phyloP scores from a whole-genome alignment of 1,140 invertebrate genomes.

The Chionoecetes opilio region DNA sequence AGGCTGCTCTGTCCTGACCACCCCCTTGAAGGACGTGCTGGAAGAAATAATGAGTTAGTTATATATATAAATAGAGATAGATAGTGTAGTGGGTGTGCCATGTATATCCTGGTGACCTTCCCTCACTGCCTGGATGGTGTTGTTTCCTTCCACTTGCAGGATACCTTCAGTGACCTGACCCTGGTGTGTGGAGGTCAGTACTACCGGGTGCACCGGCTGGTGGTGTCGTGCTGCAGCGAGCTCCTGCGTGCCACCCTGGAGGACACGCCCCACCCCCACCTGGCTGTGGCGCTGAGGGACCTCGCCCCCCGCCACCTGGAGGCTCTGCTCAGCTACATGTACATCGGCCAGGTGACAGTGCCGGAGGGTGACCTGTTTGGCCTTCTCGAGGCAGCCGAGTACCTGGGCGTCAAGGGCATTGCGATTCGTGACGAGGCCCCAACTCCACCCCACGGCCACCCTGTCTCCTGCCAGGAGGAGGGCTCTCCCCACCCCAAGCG shows the following conservation, averaged over 20 bases:
- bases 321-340: slow-evolving; percentile 72
- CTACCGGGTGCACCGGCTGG: slow-evolving; percentile 69
- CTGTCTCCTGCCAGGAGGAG: background rate
- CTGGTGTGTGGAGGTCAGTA: slow-evolving; percentile 69
- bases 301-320: slow-evolving; percentile 61
- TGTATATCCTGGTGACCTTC: background rate
- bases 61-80: background rate
- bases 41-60: too few species aligned
- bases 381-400: slow-evolving; percentile 66
- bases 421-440: slow-evolving; percentile 64
- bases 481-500: slow-evolving; percentile 50
- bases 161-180: slow-evolving; percentile 72
- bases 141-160: slow-evolving; percentile 36
- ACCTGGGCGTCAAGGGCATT: slow-evolving; percentile 66
- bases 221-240: slow-evolving; percentile 69
- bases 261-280: slow-evolving; percentile 60
- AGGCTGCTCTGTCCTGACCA: too few species aligned
- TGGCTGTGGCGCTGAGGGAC: slow-evolving; percentile 63
- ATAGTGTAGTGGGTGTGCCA: background rate
- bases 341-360: slow-evolving; percentile 67
- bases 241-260: slow-evolving; percentile 62
- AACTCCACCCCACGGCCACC: background rate
- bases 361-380: slow-evolving; percentile 48
- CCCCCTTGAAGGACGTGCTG: too few species aligned
- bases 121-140: background rate